Conservation (phyloP, 2,113 vertebrate species). For the Notothenia coriiceps region DNA sequence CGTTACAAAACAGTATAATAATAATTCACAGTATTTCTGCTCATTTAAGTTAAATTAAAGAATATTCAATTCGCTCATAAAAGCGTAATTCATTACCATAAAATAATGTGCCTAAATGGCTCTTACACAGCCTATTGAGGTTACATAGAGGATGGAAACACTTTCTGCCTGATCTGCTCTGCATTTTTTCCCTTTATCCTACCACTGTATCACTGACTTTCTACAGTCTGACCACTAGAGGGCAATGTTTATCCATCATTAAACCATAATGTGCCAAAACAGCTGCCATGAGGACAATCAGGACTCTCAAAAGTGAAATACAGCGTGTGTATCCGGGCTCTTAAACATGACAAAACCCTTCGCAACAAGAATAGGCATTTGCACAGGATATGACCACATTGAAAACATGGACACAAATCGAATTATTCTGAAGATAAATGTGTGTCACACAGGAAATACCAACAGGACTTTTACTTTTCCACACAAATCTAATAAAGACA, state of each 20-base stretch:
- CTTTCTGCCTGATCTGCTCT: neutral
- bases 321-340: neutral
- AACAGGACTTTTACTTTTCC: conserved; percentile 10
- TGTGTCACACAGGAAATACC: conserved; percentile 62
- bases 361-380: neutral
- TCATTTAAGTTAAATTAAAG: no score
- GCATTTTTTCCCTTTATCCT: neutral
- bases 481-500: neutral
- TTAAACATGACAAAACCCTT: neutral
- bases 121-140: neutral
- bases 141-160: neutral
- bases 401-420: conserved; percentile 34
- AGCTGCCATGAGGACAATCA: neutral
- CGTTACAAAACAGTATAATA: no score
- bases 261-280: neutral
- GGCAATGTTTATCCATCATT: conserved; percentile 38
- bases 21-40: no score
- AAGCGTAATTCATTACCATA: no score
- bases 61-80: no score
- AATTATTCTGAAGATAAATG: conserved; percentile 68
- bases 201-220: neutral
- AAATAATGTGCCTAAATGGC: no score
- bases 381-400: conserved; percentile 59
- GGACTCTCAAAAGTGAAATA: neutral
- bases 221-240: conserved; percentile 52